Percentiles rank a stretch among this genome's conserved stretches.
phyloP scores from a whole-genome alignment of 2,113 vertebrate species.

The Ctenodactylus gundi region DNA sequence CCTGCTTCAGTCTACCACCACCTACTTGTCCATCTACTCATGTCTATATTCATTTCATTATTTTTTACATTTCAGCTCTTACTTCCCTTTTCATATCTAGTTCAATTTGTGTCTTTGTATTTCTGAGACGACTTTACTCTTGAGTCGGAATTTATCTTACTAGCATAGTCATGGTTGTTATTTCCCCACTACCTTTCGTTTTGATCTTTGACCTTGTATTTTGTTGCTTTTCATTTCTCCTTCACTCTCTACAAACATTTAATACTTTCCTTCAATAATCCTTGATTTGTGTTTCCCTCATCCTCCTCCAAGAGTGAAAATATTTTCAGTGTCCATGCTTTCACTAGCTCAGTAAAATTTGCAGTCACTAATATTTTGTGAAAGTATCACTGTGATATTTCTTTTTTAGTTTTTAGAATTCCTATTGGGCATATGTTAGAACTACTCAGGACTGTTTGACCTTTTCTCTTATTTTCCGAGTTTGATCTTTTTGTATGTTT shows the following conservation, averaged over 20 bases:
- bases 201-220: neutral
- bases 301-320: neutral
- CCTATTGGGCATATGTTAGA: neutral
- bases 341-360: neutral
- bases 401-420: neutral
- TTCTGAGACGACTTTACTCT: neutral
- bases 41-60: neutral
- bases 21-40: neutral
- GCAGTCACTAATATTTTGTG: neutral
- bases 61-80: neutral
- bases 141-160: neutral
- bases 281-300: neutral
- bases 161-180: neutral
- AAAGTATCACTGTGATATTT: neutral
- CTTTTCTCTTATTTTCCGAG: neutral
- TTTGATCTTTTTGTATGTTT: neutral
- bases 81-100: neutral
- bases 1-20: neutral
- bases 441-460: neutral
- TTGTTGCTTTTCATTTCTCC: neutral
- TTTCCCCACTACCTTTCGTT: neutral
- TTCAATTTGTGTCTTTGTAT: neutral
- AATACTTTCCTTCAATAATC: neutral
- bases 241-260: neutral
- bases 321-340: neutral